Percentiles rank a stretch among this genome's conserved stretches.
Evolutionary conservation across 2,888 invertebrate genomes (phyloP).

Genomic region (Drosophila pseudotalamancana): DNA sequence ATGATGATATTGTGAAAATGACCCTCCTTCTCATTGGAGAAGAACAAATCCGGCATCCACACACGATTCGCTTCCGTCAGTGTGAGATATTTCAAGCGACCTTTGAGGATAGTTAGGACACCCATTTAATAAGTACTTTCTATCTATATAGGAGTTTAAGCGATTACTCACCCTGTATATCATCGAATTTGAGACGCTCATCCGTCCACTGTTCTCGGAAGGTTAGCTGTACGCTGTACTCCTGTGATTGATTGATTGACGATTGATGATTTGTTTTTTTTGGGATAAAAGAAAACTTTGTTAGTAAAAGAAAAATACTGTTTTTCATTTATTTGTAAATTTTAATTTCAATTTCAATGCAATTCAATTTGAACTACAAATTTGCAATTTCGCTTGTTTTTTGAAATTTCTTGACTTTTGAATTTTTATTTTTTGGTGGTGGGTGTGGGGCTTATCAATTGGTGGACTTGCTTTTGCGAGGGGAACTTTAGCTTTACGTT

Average conservation of each 20-base stretch:
- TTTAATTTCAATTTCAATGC: conserved; percentile 26
- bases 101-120: conserved; percentile 83
- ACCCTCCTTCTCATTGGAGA: conserved; percentile 98
- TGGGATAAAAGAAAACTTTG: conserved; percentile 27
- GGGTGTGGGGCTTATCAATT: conserved; percentile 55
- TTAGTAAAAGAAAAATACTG: conserved; percentile 40
- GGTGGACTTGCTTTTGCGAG: conserved; percentile 45
- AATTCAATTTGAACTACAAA: conserved; percentile 69
- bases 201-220: conserved; percentile 99
- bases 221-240: conserved; percentile 98
- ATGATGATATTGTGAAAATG: conserved; percentile 99
- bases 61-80: conserved; percentile 97
- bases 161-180: conserved; percentile 89
- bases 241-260: conserved; percentile 85
- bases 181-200: conserved; percentile 94
- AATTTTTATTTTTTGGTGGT: conserved; percentile 32
- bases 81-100: conserved; percentile 95
- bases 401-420: conserved; percentile 43
- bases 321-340: conserved; percentile 13
- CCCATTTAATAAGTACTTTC: not conserved
- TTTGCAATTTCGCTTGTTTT: conserved; percentile 62
- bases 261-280: conserved; percentile 8
- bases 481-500: conserved; percentile 40
- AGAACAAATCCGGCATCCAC: conserved; percentile 99
- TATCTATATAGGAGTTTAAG: not conserved